A percentile compares a stretch with the other conserved stretches of the same genome.
Evolutionary conservation across 2,797 vertebrate genomes (phyloP).

Genomic region (Hippocampus kuda): DNA sequence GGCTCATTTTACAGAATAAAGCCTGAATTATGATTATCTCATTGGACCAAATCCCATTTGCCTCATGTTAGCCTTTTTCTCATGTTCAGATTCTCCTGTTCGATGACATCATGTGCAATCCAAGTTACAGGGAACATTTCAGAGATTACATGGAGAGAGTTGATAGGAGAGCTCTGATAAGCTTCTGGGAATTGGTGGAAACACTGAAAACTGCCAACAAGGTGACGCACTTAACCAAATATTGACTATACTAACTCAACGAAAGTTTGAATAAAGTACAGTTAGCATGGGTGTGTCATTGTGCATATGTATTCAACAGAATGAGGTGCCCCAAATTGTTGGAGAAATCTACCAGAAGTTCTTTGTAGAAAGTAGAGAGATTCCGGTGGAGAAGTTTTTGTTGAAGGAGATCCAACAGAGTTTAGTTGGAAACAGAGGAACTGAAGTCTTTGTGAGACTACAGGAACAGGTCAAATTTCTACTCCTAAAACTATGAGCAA

Average conservation of each 20-base stretch:
- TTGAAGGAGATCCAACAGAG: slow-evolving; percentile 97
- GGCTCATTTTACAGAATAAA: neutral
- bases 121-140: slow-evolving; percentile 82
- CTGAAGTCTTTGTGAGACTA: slow-evolving; percentile 85
- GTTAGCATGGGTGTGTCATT: neutral
- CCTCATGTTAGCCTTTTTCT: neutral
- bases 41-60: neutral
- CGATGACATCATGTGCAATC: slow-evolving; percentile 84
- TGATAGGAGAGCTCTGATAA: slow-evolving; percentile 82
- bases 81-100: slow-evolving; percentile 85
- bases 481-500: neutral
- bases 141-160: slow-evolving; percentile 87
- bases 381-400: slow-evolving; percentile 87
- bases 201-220: slow-evolving; percentile 87
- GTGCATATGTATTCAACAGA: slow-evolving; percentile 41
- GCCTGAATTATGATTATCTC: neutral
- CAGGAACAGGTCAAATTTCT: slow-evolving; percentile 74
- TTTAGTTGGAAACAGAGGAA: slow-evolving; percentile 93
- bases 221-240: slow-evolving; percentile 54
- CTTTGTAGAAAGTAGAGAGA: slow-evolving; percentile 93
- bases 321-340: slow-evolving; percentile 79
- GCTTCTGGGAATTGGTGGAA: slow-evolving; percentile 94
- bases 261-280: neutral
- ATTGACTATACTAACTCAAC: neutral
- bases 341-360: slow-evolving; percentile 98